Conservation (phyloP, 2,888 invertebrate genomes). For the Euproctis similis region DNA sequence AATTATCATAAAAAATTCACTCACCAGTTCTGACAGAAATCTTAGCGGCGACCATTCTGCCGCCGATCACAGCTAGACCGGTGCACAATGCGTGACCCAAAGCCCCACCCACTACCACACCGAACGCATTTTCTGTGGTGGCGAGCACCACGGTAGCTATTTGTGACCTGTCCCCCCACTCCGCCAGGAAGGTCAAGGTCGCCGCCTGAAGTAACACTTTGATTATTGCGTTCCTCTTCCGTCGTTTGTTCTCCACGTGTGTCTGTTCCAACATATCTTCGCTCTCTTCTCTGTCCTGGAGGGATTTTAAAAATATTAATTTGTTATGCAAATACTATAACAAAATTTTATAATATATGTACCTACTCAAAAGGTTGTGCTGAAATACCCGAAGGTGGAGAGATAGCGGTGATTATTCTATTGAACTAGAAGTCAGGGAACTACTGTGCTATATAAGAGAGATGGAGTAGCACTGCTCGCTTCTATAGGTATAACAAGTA, state of each 20-base stretch:
- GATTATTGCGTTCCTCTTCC: constrained; percentile 75
- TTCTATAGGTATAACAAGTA: no score
- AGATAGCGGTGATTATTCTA: no score
- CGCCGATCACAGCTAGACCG: constrained; percentile 96
- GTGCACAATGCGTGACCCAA: constrained; percentile 97
- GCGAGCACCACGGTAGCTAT: constrained; percentile 97
- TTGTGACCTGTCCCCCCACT: constrained; percentile 98
- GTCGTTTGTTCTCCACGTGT: constrained; percentile 85
- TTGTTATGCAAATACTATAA: no score
- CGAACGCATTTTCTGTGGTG: constrained; percentile 95
- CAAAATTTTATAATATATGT: no score
- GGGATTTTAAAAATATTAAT: no score
- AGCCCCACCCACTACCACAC: constrained; percentile 95
- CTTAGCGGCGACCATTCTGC: constrained; percentile 96
- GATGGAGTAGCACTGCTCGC: no score
- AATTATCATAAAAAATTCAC: constrained; percentile 12
- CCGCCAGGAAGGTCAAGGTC: constrained; percentile 97
- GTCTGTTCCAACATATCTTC: constrained; percentile 93
- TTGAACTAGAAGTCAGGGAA: no score
- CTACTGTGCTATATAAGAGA: no score
- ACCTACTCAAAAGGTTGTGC: no score
- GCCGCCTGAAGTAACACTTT: constrained; percentile 94
- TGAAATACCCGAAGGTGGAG: no score
- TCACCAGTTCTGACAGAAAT: constrained; percentile 97
- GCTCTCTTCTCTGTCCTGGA: constrained; percentile 97